Conservation (phyloP, 1,140 invertebrate species). For the Diprion similis region DNA sequence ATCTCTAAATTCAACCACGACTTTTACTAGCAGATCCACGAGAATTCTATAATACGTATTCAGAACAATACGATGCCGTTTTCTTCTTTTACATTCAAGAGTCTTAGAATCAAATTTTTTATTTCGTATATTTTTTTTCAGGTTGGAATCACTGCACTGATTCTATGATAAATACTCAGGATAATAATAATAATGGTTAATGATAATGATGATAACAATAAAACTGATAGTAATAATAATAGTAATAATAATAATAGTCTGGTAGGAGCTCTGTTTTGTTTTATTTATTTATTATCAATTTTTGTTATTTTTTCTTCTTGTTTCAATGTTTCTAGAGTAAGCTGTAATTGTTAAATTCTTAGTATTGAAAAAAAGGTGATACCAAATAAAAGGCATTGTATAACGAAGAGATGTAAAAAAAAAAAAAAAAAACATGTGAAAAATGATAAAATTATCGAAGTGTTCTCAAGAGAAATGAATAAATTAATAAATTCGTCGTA, state of each 20-base stretch:
- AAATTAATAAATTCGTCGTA: too few relatives aligned
- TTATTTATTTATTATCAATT: too few relatives aligned
- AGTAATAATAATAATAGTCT: conserved; percentile 2
- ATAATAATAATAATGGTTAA: not conserved
- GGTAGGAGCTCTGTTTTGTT: conserved; percentile 19
- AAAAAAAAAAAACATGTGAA: not conserved
- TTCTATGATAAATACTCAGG: conserved; percentile 3
- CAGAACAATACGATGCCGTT: too few relatives aligned
- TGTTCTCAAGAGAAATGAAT: not conserved
- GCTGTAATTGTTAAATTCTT: conserved; percentile 22
- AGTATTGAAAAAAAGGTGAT: conserved; percentile 28
- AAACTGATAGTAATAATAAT: not conserved
- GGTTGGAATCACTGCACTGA: not conserved
- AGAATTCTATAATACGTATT: too few relatives aligned
- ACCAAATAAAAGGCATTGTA: conserved; percentile 36
- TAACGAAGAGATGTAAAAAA: not conserved
- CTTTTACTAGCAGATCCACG: too few relatives aligned
- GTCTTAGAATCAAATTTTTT: too few relatives aligned
- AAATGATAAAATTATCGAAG: not conserved
- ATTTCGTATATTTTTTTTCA: too few relatives aligned
- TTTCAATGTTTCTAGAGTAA: conserved; percentile 25
- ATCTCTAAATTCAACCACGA: too few relatives aligned
- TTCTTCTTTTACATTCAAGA: too few relatives aligned
- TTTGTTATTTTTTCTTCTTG: not conserved
- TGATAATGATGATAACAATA: not conserved